These are phyloP conservation scores for Bicyclus anynana DNA, from an alignment of 1,140 invertebrate species.

Conservation along the genomic window DNA sequence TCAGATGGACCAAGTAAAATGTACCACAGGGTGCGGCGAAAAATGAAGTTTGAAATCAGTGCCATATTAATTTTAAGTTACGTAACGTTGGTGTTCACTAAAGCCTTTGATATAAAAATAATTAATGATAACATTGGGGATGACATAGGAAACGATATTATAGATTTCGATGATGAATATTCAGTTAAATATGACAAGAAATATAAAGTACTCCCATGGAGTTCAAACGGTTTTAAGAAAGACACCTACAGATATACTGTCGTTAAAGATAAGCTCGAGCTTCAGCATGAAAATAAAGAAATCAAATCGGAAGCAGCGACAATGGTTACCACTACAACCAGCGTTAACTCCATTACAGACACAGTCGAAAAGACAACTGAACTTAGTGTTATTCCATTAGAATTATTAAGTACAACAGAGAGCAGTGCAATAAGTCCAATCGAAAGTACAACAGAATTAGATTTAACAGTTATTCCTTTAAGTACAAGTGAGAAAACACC, in stretches of 20 bases:
- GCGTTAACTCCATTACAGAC: slow-evolving; percentile 6
- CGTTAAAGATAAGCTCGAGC: slow-evolving; percentile 33
- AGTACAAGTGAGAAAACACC: slow-evolving; percentile 44
- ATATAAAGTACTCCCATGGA: slow-evolving; percentile 44
- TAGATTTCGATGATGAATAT: slow-evolving; percentile 57
- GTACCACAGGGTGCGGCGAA: slow-evolving; percentile 55
- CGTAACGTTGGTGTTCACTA: slow-evolving; percentile 26
- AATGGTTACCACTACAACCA: slow-evolving; percentile 9
- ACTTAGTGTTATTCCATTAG: slow-evolving; percentile 61
- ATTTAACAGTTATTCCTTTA: slow-evolving; percentile 64
- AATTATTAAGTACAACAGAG: slow-evolving; percentile 60
- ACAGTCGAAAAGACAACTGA: slow-evolving; percentile 36
- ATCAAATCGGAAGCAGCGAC: slow-evolving; percentile 21
- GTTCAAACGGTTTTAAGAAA: slow-evolving; percentile 47
- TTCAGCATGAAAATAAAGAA: slow-evolving; percentile 19
- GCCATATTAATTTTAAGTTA: slow-evolving; percentile 41
- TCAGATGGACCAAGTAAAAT: slow-evolving; percentile 51
- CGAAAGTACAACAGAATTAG: slow-evolving; percentile 53
- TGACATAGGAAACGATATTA: slow-evolving; percentile 60
- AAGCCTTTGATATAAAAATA: slow-evolving; percentile 38
- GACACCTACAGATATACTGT: slow-evolving; percentile 57
- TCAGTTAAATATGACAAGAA: slow-evolving; percentile 49
- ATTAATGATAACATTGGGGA: slow-evolving; percentile 28
- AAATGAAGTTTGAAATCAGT: slow-evolving; percentile 43
- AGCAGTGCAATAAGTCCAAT: slow-evolving; percentile 38